Evolutionary conservation across 2,113 vertebrate species (phyloP).

Genomic region (Scalopus aquaticus): DNA sequence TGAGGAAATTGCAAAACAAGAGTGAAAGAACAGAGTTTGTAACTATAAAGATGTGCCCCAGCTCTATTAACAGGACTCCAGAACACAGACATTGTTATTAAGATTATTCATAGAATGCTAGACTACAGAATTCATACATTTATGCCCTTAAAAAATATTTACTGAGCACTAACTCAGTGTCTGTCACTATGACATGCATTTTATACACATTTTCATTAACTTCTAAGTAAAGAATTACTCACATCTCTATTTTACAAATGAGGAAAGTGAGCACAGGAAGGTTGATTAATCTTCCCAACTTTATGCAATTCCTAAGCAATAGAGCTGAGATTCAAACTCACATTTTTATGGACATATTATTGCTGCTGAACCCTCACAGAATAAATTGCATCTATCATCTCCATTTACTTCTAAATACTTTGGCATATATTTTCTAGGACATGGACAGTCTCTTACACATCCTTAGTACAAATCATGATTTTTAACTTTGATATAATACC

Average conservation of each 20-base stretch:
- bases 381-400: neutral
- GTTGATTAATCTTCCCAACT: neutral
- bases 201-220: neutral
- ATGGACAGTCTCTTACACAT: neutral
- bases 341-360: neutral
- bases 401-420: neutral
- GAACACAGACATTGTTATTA: neutral
- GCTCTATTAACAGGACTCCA: neutral
- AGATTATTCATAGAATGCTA: neutral
- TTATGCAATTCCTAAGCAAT: neutral
- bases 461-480: neutral
- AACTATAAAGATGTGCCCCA: neutral
- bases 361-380: neutral
- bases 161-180: neutral
- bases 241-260: neutral
- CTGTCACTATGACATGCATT: neutral
- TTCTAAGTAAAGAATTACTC: neutral
- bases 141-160: neutral
- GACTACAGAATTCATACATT: neutral
- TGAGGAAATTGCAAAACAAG: neutral
- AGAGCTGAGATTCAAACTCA: neutral
- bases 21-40: neutral
- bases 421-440: neutral
- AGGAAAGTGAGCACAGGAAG: neutral
- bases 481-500: neutral